Percentiles rank a stretch among this genome's conserved stretches.
These are phyloP conservation scores for Macquaria australasica DNA, from an alignment of 2,113 vertebrate species.

Conservation along the genomic window DNA sequence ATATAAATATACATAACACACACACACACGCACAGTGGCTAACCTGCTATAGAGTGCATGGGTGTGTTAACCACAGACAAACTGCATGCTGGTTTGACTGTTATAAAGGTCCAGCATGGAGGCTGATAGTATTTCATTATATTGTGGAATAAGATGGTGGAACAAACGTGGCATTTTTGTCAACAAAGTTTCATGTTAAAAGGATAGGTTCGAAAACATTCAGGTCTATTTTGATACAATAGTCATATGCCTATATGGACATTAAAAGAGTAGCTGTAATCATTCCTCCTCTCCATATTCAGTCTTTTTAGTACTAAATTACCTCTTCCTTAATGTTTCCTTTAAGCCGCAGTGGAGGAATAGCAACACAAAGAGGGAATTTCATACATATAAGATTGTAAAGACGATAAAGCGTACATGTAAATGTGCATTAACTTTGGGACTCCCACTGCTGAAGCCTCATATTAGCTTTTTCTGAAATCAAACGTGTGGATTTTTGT, in stretches of 20 bases:
- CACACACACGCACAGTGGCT: neutral
- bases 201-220: neutral
- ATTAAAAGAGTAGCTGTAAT: neutral
- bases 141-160: neutral
- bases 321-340: neutral
- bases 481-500: too few relatives aligned
- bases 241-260: neutral
- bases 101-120: slow-evolving; percentile 3
- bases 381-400: neutral
- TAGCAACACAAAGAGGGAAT: neutral
- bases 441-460: too few relatives aligned
- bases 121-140: neutral
- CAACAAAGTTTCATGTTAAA: neutral
- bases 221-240: neutral
- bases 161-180: neutral
- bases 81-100: slow-evolving; percentile 20
- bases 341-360: neutral
- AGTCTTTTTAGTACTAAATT: neutral
- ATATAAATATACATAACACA: slow-evolving; percentile 6
- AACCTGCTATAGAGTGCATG: slow-evolving; percentile 7
- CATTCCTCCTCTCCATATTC: neutral
- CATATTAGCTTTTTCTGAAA: too few relatives aligned
- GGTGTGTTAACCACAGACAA: slow-evolving; percentile 29
- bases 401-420: neutral
- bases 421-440: too few relatives aligned